Conservation (phyloP, 2,888 invertebrate genomes). For the Tuberolachnus salignus region DNA sequence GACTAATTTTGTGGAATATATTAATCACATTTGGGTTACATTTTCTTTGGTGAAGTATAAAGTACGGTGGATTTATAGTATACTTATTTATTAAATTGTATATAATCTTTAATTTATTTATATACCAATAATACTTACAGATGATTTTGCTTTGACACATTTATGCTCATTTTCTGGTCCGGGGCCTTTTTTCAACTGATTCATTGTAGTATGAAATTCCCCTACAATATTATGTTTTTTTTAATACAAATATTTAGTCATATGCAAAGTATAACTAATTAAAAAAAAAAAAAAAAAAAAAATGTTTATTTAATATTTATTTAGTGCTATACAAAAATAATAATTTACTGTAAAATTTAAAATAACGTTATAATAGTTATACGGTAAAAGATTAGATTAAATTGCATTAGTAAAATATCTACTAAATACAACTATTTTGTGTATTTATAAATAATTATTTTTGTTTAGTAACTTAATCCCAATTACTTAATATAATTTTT, state of each 20-base stretch:
- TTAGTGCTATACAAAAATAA: background rate
- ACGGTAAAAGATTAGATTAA: too few species aligned
- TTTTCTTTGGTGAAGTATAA: too few species aligned
- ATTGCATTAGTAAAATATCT: too few species aligned
- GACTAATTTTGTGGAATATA: too few species aligned
- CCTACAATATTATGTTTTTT: constrained; percentile 59
- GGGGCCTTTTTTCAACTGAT: constrained; percentile 63
- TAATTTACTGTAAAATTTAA: background rate
- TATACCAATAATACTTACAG: constrained; percentile 58
- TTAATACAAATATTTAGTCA: background rate
- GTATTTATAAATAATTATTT: too few species aligned
- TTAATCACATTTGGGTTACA: too few species aligned
- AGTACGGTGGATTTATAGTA: too few species aligned
- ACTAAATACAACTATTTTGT: too few species aligned
- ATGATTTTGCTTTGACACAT: constrained; percentile 61
- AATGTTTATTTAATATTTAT: background rate
- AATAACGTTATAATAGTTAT: too few species aligned
- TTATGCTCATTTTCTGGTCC: constrained; percentile 62
- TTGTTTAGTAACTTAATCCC: too few species aligned
- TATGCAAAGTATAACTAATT: background rate
- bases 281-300: background rate
- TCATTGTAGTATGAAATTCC: constrained; percentile 63
- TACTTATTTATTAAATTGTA: background rate
- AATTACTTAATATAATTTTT: too few species aligned
- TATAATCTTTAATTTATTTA: background rate